A percentile compares a stretch with the other conserved stretches of the same genome.
Evolutionary conservation across 2,888 invertebrate species (phyloP).

Genomic region (Mythimna lalbum): DNA sequence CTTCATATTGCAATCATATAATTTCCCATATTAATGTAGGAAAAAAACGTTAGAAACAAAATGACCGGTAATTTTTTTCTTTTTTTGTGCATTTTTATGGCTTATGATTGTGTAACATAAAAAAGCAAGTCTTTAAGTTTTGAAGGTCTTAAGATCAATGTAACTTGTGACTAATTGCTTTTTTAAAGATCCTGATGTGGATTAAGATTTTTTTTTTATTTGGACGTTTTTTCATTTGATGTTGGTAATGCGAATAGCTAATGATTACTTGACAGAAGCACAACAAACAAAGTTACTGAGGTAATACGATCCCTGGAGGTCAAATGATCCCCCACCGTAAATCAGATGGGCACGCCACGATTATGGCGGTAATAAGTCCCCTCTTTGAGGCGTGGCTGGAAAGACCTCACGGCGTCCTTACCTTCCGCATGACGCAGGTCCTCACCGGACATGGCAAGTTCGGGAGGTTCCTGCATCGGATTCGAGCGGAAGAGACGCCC

Average conservation of each 20-base stretch:
- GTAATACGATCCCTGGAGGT: too few relatives aligned
- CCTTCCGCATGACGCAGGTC: too few relatives aligned
- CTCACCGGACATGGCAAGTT: too few relatives aligned
- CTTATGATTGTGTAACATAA: not conserved
- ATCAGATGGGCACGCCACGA: too few relatives aligned
- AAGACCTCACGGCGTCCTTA: too few relatives aligned
- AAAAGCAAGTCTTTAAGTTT: not conserved
- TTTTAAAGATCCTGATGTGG: not conserved
- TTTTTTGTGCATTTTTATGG: not conserved
- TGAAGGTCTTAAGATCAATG: conserved; percentile 16
- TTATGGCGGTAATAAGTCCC: too few relatives aligned
- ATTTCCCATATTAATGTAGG: not conserved
- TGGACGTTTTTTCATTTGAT: not conserved
- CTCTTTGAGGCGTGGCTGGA: too few relatives aligned
- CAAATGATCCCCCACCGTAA: too few relatives aligned
- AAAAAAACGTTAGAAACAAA: not conserved
- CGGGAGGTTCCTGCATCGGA: too few relatives aligned
- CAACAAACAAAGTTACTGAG: not conserved
- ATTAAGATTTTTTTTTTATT: not conserved
- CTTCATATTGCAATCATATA: not conserved
- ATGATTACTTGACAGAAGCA: not conserved
- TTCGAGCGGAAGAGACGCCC: too few relatives aligned
- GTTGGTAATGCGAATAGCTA: not conserved
- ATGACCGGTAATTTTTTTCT: conserved; percentile 14
- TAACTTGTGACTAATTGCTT: not conserved